Evolutionary conservation across 2,113 vertebrate species (phyloP), one percentile per base, ranked within the genome.

Genomic region (Oryzias curvinotus): DNA sequence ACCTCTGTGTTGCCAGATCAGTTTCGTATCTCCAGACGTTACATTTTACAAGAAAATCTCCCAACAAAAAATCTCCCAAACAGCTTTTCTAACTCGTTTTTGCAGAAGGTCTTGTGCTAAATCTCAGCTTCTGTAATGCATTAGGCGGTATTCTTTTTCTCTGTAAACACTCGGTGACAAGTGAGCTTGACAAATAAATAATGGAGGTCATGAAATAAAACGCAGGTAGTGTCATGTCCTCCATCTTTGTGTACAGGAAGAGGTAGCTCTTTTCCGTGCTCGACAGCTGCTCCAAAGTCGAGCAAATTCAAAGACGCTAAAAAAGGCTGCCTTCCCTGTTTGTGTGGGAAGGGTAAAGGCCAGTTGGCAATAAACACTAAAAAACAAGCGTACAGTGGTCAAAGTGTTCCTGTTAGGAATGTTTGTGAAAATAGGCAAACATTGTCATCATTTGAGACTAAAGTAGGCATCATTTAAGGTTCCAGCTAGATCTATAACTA

Each of bases 181-280:
- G 60, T 43, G 10, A 45, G 49, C 25, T 49, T 36, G 50, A 46
- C 8, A 15, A 26, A 18, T 28, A 43, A 51, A 62, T 36, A 55
- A 48, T 48, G 13, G 44, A 47, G 62, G 62, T 56, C 28, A 17
- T 36, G 45, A 49, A 65, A 55, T 23, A 28, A 55, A 43, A 49
- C 5, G 45, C 5, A 23, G 43, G 49, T 19, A 52, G 26, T 45
- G 49, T 25, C 53, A 46, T 30, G 30, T 52, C 60, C 26, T 47
- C 49, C 53, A 17, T 57, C 47, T 46, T 45, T 57, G 42, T 48
- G 51, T 46, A n/a, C 17, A 16, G 60, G 14, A 54, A 18, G 43
- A 47, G 19, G 44, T 8, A 19, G 18, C 52, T n/a, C 8, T 55
- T 56, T 36, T 47, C 13, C 14, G 13, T 17, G 43, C 28, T 12